Percentiles rank a stretch among this genome's conserved stretches.
These are phyloP conservation scores for Picathartes gymnocephalus DNA, from an alignment of 2,113 vertebrate species.

Conservation along the genomic window DNA sequence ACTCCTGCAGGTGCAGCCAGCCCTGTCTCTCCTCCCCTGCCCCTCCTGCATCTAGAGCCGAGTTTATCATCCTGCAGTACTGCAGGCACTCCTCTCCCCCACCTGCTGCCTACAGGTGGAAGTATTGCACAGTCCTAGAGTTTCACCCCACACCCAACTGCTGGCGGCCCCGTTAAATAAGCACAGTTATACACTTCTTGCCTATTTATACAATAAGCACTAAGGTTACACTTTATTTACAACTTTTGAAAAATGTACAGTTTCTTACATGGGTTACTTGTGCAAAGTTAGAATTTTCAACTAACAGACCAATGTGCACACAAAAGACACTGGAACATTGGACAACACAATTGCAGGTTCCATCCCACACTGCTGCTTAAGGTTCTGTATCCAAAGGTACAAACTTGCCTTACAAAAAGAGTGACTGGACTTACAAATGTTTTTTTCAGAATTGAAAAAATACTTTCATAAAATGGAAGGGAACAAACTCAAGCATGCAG, in stretches of 20 bases:
- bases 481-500: slow-evolving; percentile 61
- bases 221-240: slow-evolving; percentile 93
- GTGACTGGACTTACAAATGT: slow-evolving; percentile 35
- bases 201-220: slow-evolving; percentile 72
- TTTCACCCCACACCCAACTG: accelerated
- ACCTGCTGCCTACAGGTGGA: accelerated
- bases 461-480: slow-evolving; percentile 38
- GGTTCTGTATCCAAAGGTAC: slow-evolving; percentile 63
- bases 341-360: slow-evolving; percentile 66
- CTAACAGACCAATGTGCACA: slow-evolving; percentile 74
- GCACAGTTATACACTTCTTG: background rate
- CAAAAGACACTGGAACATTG: slow-evolving; percentile 66
- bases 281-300: slow-evolving; percentile 83
- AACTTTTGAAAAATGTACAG: slow-evolving; percentile 95
- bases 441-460: slow-evolving; percentile 47
- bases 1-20: background rate
- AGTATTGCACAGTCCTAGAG: accelerated
- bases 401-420: slow-evolving; percentile 61
- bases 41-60: background rate
- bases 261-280: slow-evolving; percentile 98
- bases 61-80: background rate
- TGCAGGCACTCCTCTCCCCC: background rate
- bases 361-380: slow-evolving; percentile 65
- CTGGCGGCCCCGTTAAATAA: background rate
- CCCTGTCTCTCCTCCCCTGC: background rate